A percentile compares a stretch with the other conserved stretches of the same genome.
These are phyloP conservation scores for Piprites chloris DNA, from an alignment of 2,113 vertebrate species.

Conservation along the genomic window DNA sequence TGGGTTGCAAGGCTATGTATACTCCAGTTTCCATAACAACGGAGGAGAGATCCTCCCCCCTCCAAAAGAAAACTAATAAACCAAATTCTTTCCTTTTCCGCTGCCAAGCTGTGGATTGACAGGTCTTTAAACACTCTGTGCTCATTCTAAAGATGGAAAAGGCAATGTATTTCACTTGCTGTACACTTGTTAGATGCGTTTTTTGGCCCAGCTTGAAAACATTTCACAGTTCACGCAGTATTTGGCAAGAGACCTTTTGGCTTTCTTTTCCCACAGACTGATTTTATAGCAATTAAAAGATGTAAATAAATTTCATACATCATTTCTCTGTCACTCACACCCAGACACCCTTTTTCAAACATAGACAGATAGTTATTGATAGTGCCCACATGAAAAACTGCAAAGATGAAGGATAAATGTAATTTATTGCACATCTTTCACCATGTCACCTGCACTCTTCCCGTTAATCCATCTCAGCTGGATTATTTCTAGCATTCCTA, in stretches of 20 bases:
- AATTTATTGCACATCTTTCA: conserved; percentile 6
- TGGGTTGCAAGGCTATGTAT: conserved; percentile 27
- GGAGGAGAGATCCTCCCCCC: background rate
- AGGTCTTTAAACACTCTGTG: conserved; percentile 40
- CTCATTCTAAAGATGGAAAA: conserved; percentile 64
- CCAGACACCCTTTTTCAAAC: background rate
- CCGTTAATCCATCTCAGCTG: conserved; percentile 3
- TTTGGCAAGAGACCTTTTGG: conserved; percentile 26
- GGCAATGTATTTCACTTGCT: conserved; percentile 50
- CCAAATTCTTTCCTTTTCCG: conserved; percentile 56
- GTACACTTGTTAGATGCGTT: conserved; percentile 57
- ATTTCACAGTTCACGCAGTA: conserved; percentile 41
- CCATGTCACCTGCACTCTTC: conserved; percentile 28
- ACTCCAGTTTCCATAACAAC: conserved; percentile 36
- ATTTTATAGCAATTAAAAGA: background rate
- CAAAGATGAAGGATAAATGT: background rate
- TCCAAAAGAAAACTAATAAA: conserved; percentile 12
- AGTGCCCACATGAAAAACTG: background rate
- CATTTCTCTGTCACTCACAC: background rate
- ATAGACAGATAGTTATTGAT: background rate
- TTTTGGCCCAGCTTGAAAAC: conserved; percentile 68
- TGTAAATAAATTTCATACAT: background rate
- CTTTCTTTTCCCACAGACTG: conserved; percentile 27
- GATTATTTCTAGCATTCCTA: conserved; percentile 59
- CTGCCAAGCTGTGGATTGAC: conserved; percentile 58